Evolutionary conservation across 2,113 vertebrate genomes (phyloP), one percentile per base, ranked within the genome.

Genomic region (Cyanoliseus patagonus): DNA sequence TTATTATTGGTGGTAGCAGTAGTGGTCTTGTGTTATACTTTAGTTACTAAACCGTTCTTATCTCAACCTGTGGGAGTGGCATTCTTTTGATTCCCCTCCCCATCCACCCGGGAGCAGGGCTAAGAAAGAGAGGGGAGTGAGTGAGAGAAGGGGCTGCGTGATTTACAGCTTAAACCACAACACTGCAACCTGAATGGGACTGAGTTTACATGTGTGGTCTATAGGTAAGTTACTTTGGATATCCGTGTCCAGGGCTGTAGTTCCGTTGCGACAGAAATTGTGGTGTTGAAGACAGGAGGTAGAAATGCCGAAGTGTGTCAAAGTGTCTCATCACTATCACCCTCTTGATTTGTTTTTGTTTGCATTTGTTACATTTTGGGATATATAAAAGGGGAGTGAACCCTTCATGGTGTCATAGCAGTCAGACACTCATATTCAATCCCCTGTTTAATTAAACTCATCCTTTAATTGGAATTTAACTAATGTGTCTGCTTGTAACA

Each of bases 161-260:
- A 44, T 44, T 44, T 44, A 18, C 42, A 18, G 42, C 42, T 44
- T 44, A 44, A 44, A 44, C 42, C 8, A 44, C 8, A 8, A 9
- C 42, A 44, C 42, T 31, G 33, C 7, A 24, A 2, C 31, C 23
- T 22, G 30, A 37, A 52, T 31, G 18, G 1, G 25, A 23, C 25
- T 55, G 31, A 64, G 17, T 62, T 67, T 78, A 12, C 9, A 13
- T 3, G 3, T 47, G 27, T 52, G 16, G 15, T 28, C 12, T 53
- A 2, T 23, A 11, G 9, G 22, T 41, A 17, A 35, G 16, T 53
- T 39, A 7, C 17, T 68, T 88, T 17, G 28, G 4, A 49, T 23
- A 81, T 23, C 15, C 17, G 5, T 1, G 2, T 30, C 7, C 2
- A 27, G 4, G 39, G 22, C 63, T 69, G 22, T 1, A 1, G 11